Base-by-base conservation (phyloP, 2,888 invertebrate species). In the Crocallis elinguaria region DNA sequence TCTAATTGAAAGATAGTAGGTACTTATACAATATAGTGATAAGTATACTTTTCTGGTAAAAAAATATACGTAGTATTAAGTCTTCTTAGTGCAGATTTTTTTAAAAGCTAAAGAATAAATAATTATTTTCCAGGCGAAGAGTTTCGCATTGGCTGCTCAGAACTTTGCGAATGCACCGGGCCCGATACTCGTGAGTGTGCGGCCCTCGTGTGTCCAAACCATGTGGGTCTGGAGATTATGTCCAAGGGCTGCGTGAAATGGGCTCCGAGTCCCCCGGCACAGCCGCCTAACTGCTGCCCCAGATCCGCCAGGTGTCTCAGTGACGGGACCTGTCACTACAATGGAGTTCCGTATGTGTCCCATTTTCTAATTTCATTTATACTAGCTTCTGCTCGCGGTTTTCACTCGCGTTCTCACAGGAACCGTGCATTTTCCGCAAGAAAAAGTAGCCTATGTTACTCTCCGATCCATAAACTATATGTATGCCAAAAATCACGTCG, bases 171-270 rank as follows among this genome's bases (percentile, higher is more conserved):
- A 49, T 98, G 98, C 74, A 93, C 93, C 0, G 93, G 93, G 0
- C 89, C 92, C 0, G 95, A 65, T 62, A 84, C 70, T 19, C 93
- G 94, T 0, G 95, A 95, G 61, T 98, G 98, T 73, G 94, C 95
- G 0, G 94, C 95, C 33, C 92, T 98, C 17, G 94, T 96, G 59
- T 98, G 98, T 94, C 98, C 60, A 0, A 95, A 95, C 0, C 95
- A 95, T 67, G 97, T 96, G 57, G 97, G 96, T 0, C 86, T 97
- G n/a, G 97, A 97, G 73, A 94, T 97, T 5, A 84, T 97, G 36
- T 96, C 97, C 71, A 95, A 97, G 0, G 94, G 95, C 55, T 98
- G 98, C 73, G 90, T 97, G 6, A 94, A 95, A 62, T 98, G 98
- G 98, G 97, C 97, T 55, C 95, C 96, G 0, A 94, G 94, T 14